Conservation (phyloP, 2,888 invertebrate genomes). For the Heliconius erato region DNA sequence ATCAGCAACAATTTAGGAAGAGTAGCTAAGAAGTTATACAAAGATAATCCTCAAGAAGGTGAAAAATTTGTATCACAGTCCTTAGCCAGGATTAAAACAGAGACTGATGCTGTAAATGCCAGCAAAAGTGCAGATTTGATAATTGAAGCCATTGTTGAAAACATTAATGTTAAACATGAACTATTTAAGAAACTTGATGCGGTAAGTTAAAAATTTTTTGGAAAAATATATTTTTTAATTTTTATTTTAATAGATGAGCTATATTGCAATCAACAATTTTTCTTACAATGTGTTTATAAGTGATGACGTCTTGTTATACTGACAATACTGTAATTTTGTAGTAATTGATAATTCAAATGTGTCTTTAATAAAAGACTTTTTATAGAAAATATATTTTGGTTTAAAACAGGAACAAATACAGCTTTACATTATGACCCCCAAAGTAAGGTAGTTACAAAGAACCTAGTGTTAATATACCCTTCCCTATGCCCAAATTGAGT, state of each 20-base stretch:
- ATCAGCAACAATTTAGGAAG: conserved; percentile 90
- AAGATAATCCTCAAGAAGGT: conserved; percentile 88
- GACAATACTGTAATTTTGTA: too few species aligned
- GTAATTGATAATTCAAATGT: background rate
- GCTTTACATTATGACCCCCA: too few species aligned
- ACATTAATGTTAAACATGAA: conserved; percentile 91
- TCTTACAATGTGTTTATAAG: background rate
- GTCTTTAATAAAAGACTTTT: background rate
- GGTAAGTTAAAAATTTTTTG: conserved; percentile 68
- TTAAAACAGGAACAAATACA: too few species aligned
- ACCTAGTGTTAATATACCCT: too few species aligned
- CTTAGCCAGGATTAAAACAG: conserved; percentile 86
- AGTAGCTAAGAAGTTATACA: conserved; percentile 91
- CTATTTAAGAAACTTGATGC: conserved; percentile 90
- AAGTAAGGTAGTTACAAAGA: too few species aligned
- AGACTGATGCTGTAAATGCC: conserved; percentile 86
- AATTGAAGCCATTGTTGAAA: conserved; percentile 95
- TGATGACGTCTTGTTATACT: background rate
- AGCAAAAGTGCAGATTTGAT: conserved; percentile 90
- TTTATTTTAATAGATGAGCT: background rate
- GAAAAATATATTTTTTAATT: too few species aligned
- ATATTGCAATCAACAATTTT: too few species aligned
- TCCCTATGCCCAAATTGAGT: too few species aligned
- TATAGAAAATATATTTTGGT: background rate
- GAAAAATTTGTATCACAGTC: conserved; percentile 89